Conservation (phyloP, 2,888 invertebrate species). For the Apotomis turbidana region DNA sequence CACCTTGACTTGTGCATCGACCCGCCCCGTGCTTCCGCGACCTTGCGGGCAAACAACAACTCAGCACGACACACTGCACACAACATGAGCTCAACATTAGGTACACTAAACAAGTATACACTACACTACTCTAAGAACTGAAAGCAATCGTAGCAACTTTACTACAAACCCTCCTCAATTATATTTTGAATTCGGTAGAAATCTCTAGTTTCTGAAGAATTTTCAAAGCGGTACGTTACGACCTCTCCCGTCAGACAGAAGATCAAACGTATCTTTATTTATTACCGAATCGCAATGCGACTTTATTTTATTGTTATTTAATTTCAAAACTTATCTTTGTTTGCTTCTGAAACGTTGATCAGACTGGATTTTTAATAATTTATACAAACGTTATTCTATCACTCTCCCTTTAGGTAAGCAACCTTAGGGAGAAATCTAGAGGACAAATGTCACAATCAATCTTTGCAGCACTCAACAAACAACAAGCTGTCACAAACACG, state of each 20-base stretch:
- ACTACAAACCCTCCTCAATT: conserved; percentile 1
- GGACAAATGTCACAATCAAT: conserved; percentile 38
- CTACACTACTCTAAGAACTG: conserved; percentile 42
- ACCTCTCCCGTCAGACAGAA: conserved; percentile 33
- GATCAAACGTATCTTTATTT: conserved; percentile 32
- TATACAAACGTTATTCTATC: no score
- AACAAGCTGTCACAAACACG: conserved; percentile 36
- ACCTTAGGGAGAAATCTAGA: conserved; percentile 14
- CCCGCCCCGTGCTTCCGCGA: conserved; percentile 73
- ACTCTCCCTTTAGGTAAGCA: not conserved
- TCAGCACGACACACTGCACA: conserved; percentile 53
- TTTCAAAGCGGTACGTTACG: conserved; percentile 7
- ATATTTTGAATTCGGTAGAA: not conserved
- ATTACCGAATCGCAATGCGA: conserved; percentile 24
- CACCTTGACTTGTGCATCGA: conserved; percentile 80
- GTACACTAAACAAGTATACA: conserved; percentile 53
- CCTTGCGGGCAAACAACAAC: conserved; percentile 75
- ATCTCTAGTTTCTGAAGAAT: conserved; percentile 18
- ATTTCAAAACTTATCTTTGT: conserved; percentile 16
- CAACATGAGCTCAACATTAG: conserved; percentile 52
- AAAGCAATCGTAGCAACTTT: conserved; percentile 19
- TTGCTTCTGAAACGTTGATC: not conserved
- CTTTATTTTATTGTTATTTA: conserved; percentile 26
- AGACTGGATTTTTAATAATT: not conserved
- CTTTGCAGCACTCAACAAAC: conserved; percentile 31